Percentiles rank a stretch among this genome's conserved stretches.
Conservation (phyloP, 2,888 invertebrate species). For the Philhelius pedissequus region DNA sequence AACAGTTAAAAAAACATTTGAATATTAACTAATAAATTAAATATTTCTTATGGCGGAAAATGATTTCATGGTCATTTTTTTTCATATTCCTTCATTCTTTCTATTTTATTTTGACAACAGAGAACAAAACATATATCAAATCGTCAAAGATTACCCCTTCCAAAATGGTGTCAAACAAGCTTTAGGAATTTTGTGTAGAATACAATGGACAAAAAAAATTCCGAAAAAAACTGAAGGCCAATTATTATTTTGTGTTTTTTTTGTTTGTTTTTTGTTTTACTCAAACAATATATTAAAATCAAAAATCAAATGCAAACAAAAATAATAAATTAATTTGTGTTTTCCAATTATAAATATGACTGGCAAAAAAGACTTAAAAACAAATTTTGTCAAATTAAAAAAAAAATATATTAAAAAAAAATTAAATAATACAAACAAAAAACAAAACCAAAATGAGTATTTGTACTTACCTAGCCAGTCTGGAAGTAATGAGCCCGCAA, state of each 20-base stretch:
- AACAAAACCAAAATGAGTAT: conserved; percentile 68
- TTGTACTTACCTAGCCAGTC: conserved; percentile 80
- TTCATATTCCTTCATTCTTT: too few relatives aligned
- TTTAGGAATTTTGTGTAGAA: conserved; percentile 32
- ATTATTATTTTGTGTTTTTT: conserved; percentile 1
- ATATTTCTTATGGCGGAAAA: too few relatives aligned
- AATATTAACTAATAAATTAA: too few relatives aligned
- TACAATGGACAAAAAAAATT: conserved; percentile 2
- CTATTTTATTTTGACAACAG: too few relatives aligned
- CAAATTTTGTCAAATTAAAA: conserved; percentile 68
- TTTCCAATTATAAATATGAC: conserved; percentile 69
- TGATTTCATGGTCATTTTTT: too few relatives aligned
- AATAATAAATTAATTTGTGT: conserved; percentile 46
- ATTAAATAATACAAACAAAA: conserved; percentile 68
- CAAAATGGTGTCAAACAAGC: conserved; percentile 40
- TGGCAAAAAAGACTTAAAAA: conserved; percentile 71
- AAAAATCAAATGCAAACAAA: conserved; percentile 35
- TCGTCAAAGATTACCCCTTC: conserved; percentile 30
- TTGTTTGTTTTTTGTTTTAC: neutral
- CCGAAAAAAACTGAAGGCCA: conserved; percentile 4
- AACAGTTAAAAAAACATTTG: too few relatives aligned
- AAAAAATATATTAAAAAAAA: conserved; percentile 68
- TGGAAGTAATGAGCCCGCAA: conserved; percentile 80
- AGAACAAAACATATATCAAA: too few relatives aligned
- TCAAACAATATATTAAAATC: conserved; percentile 14